Conservation (phyloP, 2,797 vertebrate genomes). For the Oceanodroma leucorhoa region DNA sequence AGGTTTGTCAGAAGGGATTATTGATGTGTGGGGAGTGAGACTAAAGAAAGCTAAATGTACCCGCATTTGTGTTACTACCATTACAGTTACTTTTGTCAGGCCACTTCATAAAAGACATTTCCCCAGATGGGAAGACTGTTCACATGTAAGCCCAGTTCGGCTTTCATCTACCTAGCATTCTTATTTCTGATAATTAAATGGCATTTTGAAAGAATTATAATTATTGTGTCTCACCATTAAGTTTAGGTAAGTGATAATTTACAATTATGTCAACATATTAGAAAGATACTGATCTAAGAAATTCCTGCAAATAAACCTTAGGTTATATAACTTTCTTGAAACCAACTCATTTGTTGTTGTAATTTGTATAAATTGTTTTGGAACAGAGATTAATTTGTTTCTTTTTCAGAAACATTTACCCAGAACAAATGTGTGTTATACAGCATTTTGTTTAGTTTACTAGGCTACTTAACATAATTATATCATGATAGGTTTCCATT, state of each 20-base stretch:
- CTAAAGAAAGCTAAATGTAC: neutral
- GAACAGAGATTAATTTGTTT: neutral
- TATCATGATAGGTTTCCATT: neutral
- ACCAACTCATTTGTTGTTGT: neutral
- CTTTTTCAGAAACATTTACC: neutral
- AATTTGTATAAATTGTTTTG: neutral
- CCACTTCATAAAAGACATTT: neutral
- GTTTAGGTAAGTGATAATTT: neutral
- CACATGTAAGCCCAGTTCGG: neutral
- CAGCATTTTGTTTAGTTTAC: neutral
- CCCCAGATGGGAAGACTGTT: neutral
- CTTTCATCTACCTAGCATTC: neutral
- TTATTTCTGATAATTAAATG: neutral
- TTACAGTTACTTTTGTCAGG: neutral
- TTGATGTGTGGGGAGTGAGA: neutral
- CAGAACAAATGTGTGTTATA: neutral
- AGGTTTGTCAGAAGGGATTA: neutral
- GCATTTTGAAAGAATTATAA: neutral
- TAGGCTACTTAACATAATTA: neutral
- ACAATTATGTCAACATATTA: neutral
- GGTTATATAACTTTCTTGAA: neutral
- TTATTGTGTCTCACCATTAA: neutral
- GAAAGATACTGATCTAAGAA: neutral
- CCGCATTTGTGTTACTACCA: neutral
- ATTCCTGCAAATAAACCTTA: neutral